Conservation (phyloP, 2,797 vertebrate genomes). For the Atherinosoma microstoma region DNA sequence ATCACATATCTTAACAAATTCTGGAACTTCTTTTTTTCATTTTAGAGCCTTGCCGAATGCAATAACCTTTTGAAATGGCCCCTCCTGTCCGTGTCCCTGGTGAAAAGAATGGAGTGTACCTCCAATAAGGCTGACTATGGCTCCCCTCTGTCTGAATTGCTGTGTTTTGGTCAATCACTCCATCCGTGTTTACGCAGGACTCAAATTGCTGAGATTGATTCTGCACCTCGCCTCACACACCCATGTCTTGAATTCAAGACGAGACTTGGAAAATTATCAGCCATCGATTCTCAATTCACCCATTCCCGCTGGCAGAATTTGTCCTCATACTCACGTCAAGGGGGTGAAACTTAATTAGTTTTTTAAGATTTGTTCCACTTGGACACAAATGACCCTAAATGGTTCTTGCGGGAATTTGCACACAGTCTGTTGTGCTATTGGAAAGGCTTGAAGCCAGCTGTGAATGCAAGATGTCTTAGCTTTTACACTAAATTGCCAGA, state of each 20-base stretch:
- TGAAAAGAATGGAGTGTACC: conserved; percentile 63
- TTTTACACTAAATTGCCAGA: conserved; percentile 64
- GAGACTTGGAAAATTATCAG: conserved; percentile 70
- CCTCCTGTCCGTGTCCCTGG: conserved; percentile 73
- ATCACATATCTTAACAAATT: conserved; percentile 1
- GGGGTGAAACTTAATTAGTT: conserved; percentile 72
- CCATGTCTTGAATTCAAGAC: conserved; percentile 57
- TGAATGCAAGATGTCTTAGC: conserved; percentile 70
- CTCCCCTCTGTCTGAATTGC: conserved; percentile 58
- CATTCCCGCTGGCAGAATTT: conserved; percentile 53
- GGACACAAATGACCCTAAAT: conserved; percentile 76
- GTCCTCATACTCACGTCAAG: conserved; percentile 50
- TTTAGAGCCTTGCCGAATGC: conserved; percentile 59
- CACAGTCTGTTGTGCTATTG: conserved; percentile 66
- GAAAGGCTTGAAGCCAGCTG: conserved; percentile 68
- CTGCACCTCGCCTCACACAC: conserved; percentile 28
- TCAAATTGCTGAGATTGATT: conserved; percentile 74
- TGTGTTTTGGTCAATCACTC: conserved; percentile 67
- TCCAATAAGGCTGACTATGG: conserved; percentile 54
- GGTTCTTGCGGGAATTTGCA: conserved; percentile 72
- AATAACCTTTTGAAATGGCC: conserved; percentile 82
- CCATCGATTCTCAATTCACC: conserved; percentile 72
- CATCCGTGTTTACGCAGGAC: conserved; percentile 61
- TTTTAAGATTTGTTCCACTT: conserved; percentile 79
- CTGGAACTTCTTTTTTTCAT: conserved; percentile 40